These are phyloP conservation scores for Catharus fuscescens DNA, from an alignment of 2,113 vertebrate genomes.

Conservation along the genomic window DNA sequence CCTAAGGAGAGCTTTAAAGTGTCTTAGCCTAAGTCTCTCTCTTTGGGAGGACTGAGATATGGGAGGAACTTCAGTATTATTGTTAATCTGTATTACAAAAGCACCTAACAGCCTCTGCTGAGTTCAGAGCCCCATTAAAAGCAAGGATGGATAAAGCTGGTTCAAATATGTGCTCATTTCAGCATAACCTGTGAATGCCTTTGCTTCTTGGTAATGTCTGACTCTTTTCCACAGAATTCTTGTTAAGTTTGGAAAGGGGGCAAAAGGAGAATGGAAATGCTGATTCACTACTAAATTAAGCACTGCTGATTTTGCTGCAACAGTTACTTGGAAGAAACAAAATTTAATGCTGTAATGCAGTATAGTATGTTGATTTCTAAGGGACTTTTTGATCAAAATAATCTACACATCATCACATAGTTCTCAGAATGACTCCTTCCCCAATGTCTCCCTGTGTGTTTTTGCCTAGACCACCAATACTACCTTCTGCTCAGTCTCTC, in stretches of 20 bases:
- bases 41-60: slow-evolving; percentile 61
- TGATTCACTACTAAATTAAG: background rate
- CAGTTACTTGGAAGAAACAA: background rate
- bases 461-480: background rate
- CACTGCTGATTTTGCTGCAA: background rate
- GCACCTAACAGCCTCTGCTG: slow-evolving; percentile 39
- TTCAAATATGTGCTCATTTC: background rate
- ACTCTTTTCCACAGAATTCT: background rate
- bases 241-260: background rate
- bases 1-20: slow-evolving; percentile 58
- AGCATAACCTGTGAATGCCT: background rate
- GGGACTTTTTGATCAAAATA: background rate
- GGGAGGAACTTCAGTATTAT: slow-evolving; percentile 53
- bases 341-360: background rate
- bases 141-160: slow-evolving; percentile 8
- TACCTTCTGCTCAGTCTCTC: background rate
- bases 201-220: background rate
- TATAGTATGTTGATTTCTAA: background rate
- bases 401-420: background rate
- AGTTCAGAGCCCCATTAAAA: slow-evolving; percentile 24
- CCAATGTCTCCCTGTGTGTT: fast-evolving
- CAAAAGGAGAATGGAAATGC: background rate
- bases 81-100: slow-evolving; percentile 66
- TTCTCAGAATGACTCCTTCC: background rate
- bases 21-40: slow-evolving; percentile 60